Evolutionary conservation across 2,888 invertebrate genomes (phyloP).

Genomic region (Aleiodes alternator): DNA sequence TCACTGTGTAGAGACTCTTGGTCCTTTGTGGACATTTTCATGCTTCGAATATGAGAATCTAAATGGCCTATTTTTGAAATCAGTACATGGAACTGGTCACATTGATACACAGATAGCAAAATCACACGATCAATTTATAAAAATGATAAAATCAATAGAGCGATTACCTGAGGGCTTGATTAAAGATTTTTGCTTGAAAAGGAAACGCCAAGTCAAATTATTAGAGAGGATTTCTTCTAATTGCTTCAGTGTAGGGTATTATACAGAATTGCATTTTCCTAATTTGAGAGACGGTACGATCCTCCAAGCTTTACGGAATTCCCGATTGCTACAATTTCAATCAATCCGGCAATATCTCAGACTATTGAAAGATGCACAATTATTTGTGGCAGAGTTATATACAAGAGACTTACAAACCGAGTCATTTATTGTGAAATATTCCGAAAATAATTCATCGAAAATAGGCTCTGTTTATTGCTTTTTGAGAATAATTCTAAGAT

Average conservation of each 20-base stretch:
- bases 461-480: conserved; percentile 15
- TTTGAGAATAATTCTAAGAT: not conserved
- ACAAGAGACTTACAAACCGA: not conserved
- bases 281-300: not conserved
- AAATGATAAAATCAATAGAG: conserved; percentile 31
- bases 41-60: conserved; percentile 52
- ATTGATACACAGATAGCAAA: conserved; percentile 42
- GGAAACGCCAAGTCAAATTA: conserved; percentile 43
- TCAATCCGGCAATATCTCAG: not conserved
- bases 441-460: not conserved
- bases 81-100: conserved; percentile 43
- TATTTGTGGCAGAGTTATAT: conserved; percentile 7
- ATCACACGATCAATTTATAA: conserved; percentile 29
- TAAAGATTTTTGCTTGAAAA: conserved; percentile 38
- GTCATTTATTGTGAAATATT: not conserved
- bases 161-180: conserved; percentile 33
- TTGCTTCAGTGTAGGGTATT: conserved; percentile 40
- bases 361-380: conserved; percentile 11
- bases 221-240: conserved; percentile 19
- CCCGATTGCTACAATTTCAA: too few species aligned
- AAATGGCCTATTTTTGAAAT: conserved; percentile 47
- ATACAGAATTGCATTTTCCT: not conserved
- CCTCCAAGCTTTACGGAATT: not conserved
- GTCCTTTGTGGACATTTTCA: conserved; percentile 51
- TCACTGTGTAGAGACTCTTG: conserved; percentile 42